These are phyloP conservation scores for Chrysocyon brachyurus DNA, from an alignment of 2,797 vertebrate genomes.

Conservation along the genomic window DNA sequence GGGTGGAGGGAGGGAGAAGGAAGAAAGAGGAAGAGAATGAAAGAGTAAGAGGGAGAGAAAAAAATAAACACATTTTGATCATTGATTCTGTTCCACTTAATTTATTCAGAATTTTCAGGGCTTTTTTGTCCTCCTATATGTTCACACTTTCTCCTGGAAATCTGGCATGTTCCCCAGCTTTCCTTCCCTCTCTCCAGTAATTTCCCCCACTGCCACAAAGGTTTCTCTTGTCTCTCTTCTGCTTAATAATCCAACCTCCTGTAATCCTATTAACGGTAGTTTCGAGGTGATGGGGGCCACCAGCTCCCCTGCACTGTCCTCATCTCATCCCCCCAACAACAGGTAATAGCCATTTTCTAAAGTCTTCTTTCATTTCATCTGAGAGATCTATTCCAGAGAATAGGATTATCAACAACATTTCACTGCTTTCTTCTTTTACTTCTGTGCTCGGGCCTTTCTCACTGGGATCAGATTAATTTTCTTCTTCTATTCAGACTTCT, in stretches of 20 bases:
- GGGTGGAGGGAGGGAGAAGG: background rate
- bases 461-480: background rate
- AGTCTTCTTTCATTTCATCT: background rate
- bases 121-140: accelerated
- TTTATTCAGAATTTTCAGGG: constrained; percentile 12
- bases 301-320: background rate
- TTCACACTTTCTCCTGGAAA: background rate
- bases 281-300: background rate
- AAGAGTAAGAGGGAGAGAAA: background rate
- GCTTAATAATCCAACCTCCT: background rate
- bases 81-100: background rate
- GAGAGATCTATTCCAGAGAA: background rate
- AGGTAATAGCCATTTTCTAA: background rate
- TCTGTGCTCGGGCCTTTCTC: background rate
- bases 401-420: background rate
- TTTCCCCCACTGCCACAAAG: background rate
- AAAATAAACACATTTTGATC: background rate
- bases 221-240: background rate
- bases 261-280: background rate
- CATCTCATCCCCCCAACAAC: background rate
- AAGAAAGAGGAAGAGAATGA: background rate
- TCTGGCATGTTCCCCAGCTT: background rate
- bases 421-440: constrained; percentile 13
- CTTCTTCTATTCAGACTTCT: background rate
- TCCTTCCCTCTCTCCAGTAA: background rate